Evolutionary conservation across 2,113 vertebrate genomes (phyloP).

Genomic region (Albula glossodonta): DNA sequence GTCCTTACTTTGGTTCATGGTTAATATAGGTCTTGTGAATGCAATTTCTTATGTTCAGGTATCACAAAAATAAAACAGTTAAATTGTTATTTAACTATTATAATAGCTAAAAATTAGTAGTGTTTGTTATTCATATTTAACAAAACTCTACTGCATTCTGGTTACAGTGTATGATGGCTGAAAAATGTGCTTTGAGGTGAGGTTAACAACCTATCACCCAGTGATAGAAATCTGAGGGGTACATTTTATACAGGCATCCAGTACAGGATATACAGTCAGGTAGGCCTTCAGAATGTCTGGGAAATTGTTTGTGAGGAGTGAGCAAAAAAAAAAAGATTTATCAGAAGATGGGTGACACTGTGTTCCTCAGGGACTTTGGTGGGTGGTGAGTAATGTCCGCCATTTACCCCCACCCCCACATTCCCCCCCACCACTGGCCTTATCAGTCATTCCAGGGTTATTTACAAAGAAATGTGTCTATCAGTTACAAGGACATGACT

Average conservation of each 20-base stretch:
- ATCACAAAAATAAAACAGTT: too few species aligned
- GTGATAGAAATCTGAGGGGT: not conserved
- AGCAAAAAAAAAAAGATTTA: constrained; percentile 64
- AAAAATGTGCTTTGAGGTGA: constrained; percentile 45
- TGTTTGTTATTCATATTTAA: too few species aligned
- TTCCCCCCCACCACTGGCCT: constrained; percentile 73
- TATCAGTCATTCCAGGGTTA: constrained; percentile 88
- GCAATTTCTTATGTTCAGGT: too few species aligned
- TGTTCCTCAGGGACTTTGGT: constrained; percentile 64
- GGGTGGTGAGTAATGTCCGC: constrained; percentile 76
- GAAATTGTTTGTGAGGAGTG: constrained; percentile 76
- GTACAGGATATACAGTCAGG: constrained; percentile 73
- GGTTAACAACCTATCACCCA: not conserved
- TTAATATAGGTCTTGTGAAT: too few species aligned
- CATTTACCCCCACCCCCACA: constrained; percentile 57
- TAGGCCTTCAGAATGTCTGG: constrained; percentile 68
- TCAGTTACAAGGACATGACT: constrained; percentile 88
- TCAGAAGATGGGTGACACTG: constrained; percentile 63
- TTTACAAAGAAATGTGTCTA: constrained; percentile 86
- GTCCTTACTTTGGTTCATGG: too few species aligned
- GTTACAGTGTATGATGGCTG: too few species aligned
- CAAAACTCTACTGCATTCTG: too few species aligned
- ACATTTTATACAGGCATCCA: constrained; percentile 66
- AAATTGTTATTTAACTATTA: too few species aligned
- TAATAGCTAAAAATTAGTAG: too few species aligned